These are phyloP conservation scores for Leptopilina syphax DNA, from an alignment of 2,888 invertebrate species.

Conservation along the genomic window DNA sequence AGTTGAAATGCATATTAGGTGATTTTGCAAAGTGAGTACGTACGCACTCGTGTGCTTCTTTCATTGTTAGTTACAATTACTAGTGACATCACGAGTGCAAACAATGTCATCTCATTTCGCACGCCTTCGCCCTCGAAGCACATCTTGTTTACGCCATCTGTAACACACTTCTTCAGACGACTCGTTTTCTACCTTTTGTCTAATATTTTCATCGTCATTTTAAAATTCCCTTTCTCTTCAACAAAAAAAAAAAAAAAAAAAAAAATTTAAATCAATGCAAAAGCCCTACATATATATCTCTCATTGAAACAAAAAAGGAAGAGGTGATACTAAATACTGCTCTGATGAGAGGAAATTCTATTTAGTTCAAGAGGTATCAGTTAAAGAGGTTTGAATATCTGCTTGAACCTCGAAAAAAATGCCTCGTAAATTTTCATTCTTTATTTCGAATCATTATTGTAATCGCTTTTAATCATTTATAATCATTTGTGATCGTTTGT, in stretches of 20 bases:
- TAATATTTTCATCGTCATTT: background rate
- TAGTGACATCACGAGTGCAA: constrained; percentile 71
- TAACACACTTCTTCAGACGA: constrained; percentile 32
- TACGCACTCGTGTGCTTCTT: constrained; percentile 59
- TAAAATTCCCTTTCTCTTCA: background rate
- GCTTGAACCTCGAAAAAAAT: background rate
- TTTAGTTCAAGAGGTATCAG: constrained; percentile 35
- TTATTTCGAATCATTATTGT: background rate
- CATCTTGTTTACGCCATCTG: constrained; percentile 51
- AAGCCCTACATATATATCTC: background rate
- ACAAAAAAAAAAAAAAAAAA: background rate
- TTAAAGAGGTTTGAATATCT: constrained; percentile 22
- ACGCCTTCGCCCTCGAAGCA: constrained; percentile 60
- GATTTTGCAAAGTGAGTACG: constrained; percentile 53
- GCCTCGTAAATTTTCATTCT: background rate
- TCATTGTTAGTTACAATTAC: constrained; percentile 66
- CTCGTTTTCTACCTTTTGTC: constrained; percentile 32
- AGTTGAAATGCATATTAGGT: constrained; percentile 46
- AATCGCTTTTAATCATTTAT: no score
- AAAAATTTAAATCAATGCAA: background rate
- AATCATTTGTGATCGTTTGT: no score
- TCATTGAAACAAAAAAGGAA: constrained; percentile 28
- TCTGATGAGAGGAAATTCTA: constrained; percentile 22
- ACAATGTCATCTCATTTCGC: constrained; percentile 69
- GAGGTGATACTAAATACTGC: constrained; percentile 29